Evolutionary conservation across 92 coral and sea anemone species (phyloP).

Genomic region (Blastomussa wellsi): DNA sequence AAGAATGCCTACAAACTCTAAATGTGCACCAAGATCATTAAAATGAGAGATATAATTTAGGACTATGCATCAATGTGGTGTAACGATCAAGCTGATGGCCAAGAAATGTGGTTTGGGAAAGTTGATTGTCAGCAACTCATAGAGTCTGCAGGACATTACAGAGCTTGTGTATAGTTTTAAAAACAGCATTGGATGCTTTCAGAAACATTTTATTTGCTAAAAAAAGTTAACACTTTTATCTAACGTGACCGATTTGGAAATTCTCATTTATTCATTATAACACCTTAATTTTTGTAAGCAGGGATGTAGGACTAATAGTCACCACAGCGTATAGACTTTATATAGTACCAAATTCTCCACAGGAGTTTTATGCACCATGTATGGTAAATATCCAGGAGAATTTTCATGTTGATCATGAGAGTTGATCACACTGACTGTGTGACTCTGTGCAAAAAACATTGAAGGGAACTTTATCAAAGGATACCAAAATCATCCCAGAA

Average conservation of each 20-base stretch:
- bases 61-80: not conserved
- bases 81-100: not conserved
- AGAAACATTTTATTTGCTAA: not conserved
- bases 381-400: not conserved
- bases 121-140: not conserved
- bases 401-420: not conserved
- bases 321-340: not conserved
- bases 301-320: not conserved
- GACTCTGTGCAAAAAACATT: no score
- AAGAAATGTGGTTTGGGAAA: not conserved
- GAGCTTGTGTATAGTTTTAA: not conserved
- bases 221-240: not conserved
- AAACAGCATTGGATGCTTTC: not conserved
- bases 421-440: no score
- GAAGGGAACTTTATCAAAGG: no score
- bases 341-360: not conserved
- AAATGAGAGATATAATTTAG: not conserved
- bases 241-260: not conserved
- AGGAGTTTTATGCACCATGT: not conserved
- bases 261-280: not conserved
- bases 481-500: no score
- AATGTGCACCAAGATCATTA: not conserved
- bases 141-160: not conserved
- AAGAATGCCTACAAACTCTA: constrained; percentile 88
- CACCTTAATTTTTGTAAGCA: not conserved